A percentile compares a stretch with the other conserved stretches of the same genome.
These are phyloP conservation scores for Siniperca undulata DNA, from an alignment of 2,797 vertebrate genomes.

Conservation along the genomic window DNA sequence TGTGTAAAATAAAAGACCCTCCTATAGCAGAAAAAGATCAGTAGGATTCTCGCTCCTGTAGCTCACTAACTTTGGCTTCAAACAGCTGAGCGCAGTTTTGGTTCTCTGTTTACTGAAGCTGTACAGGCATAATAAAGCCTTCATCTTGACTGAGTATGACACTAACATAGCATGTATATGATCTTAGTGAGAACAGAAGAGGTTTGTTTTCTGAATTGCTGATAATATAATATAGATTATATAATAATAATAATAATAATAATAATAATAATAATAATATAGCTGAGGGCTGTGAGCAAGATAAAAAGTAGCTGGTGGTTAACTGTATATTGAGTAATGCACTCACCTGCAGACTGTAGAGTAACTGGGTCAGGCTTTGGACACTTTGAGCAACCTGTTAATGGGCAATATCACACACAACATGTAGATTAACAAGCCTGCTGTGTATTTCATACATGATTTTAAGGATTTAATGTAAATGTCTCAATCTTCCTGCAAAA, in stretches of 20 bases:
- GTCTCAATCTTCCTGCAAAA: background rate
- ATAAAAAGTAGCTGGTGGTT: conserved; percentile 2
- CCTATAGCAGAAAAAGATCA: conserved; percentile 35
- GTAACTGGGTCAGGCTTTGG: conserved; percentile 93
- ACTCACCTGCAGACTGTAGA: conserved; percentile 96
- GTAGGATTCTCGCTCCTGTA: conserved; percentile 16
- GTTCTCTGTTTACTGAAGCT: conserved; percentile 41
- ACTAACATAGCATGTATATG: conserved; percentile 20
- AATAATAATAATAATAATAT: background rate
- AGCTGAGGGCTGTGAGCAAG: background rate
- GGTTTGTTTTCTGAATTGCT: conserved; percentile 17
- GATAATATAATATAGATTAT: background rate
- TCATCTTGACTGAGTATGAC: conserved; percentile 20
- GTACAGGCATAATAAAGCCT: conserved; percentile 25
- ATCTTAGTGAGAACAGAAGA: conserved; percentile 26
- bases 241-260: background rate
- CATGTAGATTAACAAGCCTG: background rate
- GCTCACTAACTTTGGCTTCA: conserved; percentile 50
- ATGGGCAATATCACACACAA: conserved; percentile 42
- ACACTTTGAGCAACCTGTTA: conserved; percentile 92
- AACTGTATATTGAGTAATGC: background rate
- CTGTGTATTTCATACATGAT: background rate
- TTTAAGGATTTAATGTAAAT: background rate
- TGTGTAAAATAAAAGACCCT: conserved; percentile 41
- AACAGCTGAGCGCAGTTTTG: conserved; percentile 25